Evolutionary conservation across 2,888 invertebrate genomes (phyloP), one percentile per base, ranked within the genome.

Genomic region (Clanis bilineata): DNA sequence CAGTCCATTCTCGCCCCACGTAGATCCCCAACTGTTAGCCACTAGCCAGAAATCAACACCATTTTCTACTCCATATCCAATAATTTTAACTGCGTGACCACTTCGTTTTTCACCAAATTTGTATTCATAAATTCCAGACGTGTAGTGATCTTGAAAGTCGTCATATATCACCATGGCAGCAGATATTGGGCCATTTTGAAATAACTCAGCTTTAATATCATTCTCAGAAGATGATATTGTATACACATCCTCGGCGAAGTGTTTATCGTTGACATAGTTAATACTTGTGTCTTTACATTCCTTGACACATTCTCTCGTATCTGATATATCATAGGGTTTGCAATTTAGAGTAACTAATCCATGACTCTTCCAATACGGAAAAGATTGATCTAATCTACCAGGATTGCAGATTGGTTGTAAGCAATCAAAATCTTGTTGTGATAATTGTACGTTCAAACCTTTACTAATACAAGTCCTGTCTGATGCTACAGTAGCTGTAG

Each of bases 391-490:
- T 15, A 28, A 6, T 9, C 9, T 1, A 3, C 47, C 47, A 1
- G 28, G 28, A 0, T 0, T 2, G 15, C 47, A 47, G 15, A 47
- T 28, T 15, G 47, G 28, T 15, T 15, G 39, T 5, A 47, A 28
- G 28, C 47, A 47, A 7, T 47, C 15, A 7, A 47, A 47, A 28
- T 47, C 47, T 47, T 47, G 47, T 28, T 25, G 25, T 28, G 47
- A 47, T 6, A 47, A n/a, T 9, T 28, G 47, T 3, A 47, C 15
- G 15, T 25, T 25, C 28, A 7, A 7, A 2, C 43, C n/a, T 55
- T 58, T 67, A 22, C 62, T 64, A 0, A 69, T 70, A 21, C 69
- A 69, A 5, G 57, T 64, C 60, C 69, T 62, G 15, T 69, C 69
- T 5, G 69, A 39, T 0, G 67, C 69, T 44, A 62, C 32, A 0